These are phyloP conservation scores for Xiphophorus hellerii DNA, from an alignment of 2,113 vertebrate species.

Conservation along the genomic window DNA sequence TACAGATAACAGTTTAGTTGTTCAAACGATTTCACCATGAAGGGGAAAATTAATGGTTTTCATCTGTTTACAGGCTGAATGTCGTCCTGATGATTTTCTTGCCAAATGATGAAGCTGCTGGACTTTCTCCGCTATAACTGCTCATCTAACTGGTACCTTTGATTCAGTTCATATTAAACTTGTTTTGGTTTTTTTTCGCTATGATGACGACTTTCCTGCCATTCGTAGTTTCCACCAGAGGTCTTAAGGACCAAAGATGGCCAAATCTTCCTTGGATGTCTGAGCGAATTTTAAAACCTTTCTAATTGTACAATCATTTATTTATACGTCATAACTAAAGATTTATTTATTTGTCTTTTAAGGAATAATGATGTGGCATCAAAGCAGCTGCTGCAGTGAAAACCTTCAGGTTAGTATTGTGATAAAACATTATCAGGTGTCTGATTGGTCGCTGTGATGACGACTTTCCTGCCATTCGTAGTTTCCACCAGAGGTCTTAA, in stretches of 20 bases:
- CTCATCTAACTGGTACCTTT: neutral
- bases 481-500: constrained; percentile 63
- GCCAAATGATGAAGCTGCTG: neutral
- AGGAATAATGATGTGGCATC: no score
- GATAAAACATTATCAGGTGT: neutral
- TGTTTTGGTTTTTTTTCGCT: neutral
- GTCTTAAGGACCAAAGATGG: constrained; percentile 49
- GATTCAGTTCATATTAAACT: neutral
- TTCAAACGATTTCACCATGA: no score
- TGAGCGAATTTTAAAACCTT: constrained; percentile 32
- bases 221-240: constrained; percentile 70
- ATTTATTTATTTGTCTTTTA: no score
- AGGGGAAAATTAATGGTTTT: no score
- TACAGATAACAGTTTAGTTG: no score
- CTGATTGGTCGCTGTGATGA: no score
- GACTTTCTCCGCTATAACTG: neutral
- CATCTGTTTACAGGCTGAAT: no score
- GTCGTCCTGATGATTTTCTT: no score
- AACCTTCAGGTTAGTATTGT: neutral
- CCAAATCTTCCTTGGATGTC: constrained; percentile 72
- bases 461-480: constrained; percentile 51
- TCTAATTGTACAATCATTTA: no score
- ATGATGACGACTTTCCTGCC: constrained; percentile 57
- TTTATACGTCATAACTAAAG: no score
- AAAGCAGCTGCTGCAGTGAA: no score